Percentiles rank a stretch among this genome's conserved stretches.
Evolutionary conservation across 2,113 vertebrate genomes (phyloP).

Genomic region (Phrynosoma platyrhinos): DNA sequence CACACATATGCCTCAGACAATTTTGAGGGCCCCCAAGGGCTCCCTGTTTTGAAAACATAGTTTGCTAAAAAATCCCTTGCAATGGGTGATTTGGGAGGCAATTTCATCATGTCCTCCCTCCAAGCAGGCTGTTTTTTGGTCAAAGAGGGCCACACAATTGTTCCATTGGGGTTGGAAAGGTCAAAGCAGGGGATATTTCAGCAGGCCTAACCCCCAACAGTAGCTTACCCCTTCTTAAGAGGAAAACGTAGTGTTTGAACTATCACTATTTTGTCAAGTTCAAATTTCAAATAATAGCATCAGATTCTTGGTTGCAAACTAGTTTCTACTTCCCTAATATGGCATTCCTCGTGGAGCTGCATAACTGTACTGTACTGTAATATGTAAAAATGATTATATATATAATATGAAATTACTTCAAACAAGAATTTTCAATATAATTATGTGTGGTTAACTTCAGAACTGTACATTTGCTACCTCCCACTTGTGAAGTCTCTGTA

Average conservation of each 20-base stretch:
- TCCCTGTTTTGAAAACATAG: too few relatives aligned
- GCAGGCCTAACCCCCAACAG: too few relatives aligned
- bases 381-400: background rate
- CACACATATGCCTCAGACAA: too few relatives aligned
- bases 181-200: too few relatives aligned
- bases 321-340: background rate
- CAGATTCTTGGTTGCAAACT: background rate
- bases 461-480: background rate
- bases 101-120: too few relatives aligned
- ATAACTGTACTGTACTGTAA: background rate
- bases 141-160: too few relatives aligned
- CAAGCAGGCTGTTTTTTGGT: too few relatives aligned
- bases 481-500: background rate
- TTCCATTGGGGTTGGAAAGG: too few relatives aligned
- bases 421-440: background rate
- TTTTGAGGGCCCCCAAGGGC: too few relatives aligned
- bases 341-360: too few relatives aligned
- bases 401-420: background rate
- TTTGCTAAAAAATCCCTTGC: too few relatives aligned
- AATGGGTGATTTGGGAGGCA: too few relatives aligned
- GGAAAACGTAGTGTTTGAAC: background rate
- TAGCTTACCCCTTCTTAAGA: background rate
- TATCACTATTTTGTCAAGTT: background rate
- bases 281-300: background rate
- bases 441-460: background rate